Conservation (phyloP, 2,797 vertebrate species). For the Spinus olivaceus region DNA sequence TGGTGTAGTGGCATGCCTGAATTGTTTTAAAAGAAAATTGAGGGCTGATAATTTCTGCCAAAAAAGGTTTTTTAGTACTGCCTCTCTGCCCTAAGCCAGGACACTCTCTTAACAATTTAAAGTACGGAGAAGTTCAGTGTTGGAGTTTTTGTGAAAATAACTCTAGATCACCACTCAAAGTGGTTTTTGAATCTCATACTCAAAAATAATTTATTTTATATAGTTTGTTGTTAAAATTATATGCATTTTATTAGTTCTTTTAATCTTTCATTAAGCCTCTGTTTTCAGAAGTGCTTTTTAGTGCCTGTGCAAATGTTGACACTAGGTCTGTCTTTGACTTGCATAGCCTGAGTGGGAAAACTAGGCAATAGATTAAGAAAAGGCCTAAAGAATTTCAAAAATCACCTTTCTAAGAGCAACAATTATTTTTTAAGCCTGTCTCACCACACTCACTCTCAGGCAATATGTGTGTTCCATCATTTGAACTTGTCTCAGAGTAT, state of each 20-base stretch:
- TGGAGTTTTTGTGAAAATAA: constrained; percentile 6
- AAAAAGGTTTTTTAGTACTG: constrained; percentile 28
- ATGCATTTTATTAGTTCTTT: neutral
- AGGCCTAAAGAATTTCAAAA: neutral
- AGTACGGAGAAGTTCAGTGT: constrained; percentile 6
- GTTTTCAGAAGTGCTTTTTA: neutral
- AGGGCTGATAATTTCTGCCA: constrained; percentile 46
- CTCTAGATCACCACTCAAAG: neutral
- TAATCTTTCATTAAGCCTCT: neutral
- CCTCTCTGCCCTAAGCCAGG: neutral
- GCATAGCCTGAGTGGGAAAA: neutral
- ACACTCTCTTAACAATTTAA: constrained; percentile 24
- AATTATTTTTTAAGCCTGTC: neutral
- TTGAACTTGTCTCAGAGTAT: neutral
- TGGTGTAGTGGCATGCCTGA: constrained; percentile 13
- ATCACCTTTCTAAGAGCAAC: neutral
- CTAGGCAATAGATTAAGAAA: neutral
- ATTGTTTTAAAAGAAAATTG: constrained; percentile 53
- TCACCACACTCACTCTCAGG: neutral
- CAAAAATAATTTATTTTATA: neutral
- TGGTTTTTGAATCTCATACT: neutral
- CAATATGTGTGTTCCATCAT: neutral
- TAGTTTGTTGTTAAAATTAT: neutral
- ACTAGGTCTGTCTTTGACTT: neutral
- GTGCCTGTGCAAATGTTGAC: neutral